These are phyloP conservation scores for Terrapene triunguis DNA, from an alignment of 2,113 vertebrate species.

Conservation along the genomic window DNA sequence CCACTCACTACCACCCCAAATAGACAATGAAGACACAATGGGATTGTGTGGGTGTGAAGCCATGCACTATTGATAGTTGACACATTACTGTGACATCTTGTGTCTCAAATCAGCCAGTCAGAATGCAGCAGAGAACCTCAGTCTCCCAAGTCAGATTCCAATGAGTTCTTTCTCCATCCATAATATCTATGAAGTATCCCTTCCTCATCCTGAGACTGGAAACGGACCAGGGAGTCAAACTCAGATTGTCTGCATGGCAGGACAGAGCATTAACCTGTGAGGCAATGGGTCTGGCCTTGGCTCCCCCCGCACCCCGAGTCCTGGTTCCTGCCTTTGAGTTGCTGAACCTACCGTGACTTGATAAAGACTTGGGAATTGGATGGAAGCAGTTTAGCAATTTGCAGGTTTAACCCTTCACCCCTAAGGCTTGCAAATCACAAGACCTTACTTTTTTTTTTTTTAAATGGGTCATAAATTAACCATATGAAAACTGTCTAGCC, in stretches of 20 bases:
- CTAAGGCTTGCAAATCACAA: not conserved
- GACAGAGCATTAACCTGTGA: not conserved
- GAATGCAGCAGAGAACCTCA: not conserved
- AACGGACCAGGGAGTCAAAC: not conserved
- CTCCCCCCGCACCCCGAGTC: not conserved
- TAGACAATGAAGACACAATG: not conserved
- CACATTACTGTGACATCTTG: not conserved
- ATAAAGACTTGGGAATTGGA: not conserved
- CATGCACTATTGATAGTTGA: not conserved
- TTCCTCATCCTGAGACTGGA: not conserved
- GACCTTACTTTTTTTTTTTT: not conserved
- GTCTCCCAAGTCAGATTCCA: not conserved
- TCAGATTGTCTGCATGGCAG: not conserved
- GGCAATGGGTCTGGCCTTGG: not conserved
- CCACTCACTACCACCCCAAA: not conserved
- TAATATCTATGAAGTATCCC: fast-evolving
- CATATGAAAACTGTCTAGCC: not conserved
- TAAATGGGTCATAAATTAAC: not conserved
- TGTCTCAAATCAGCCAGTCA: not conserved
- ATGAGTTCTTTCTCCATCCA: not conserved
- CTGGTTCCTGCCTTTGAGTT: not conserved
- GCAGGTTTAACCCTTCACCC: constrained; percentile 1
- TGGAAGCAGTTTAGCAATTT: not conserved
- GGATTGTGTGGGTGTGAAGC: not conserved
- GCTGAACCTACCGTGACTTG: not conserved